These are phyloP conservation scores for Numenius phaeopus DNA, from an alignment of 2,797 vertebrate species.

Conservation along the genomic window DNA sequence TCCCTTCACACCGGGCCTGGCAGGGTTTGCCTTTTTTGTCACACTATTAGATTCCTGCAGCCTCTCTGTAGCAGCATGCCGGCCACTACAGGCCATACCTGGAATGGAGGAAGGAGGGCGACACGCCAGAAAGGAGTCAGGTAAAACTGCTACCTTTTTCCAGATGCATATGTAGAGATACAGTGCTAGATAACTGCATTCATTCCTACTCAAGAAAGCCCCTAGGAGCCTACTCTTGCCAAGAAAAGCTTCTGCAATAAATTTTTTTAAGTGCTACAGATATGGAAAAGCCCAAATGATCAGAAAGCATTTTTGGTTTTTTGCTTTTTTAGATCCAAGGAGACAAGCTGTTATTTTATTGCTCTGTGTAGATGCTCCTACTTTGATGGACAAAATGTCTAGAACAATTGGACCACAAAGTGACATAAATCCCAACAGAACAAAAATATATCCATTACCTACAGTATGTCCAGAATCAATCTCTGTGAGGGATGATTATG, in stretches of 20 bases:
- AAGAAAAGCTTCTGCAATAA: not conserved
- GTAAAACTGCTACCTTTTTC: not conserved
- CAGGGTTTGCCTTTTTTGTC: not conserved
- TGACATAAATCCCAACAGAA: constrained; percentile 69
- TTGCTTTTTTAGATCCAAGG: constrained; percentile 34
- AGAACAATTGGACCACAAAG: constrained; percentile 70
- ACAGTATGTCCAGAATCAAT: constrained; percentile 65
- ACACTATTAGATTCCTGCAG: not conserved
- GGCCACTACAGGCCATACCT: not conserved
- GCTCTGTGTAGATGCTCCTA: constrained; percentile 41
- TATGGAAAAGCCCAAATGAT: constrained; percentile 10
- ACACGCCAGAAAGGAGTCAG: not conserved
- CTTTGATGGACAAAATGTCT: constrained; percentile 69
- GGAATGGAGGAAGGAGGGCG: not conserved
- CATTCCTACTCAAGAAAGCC: not conserved
- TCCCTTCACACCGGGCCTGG: not conserved
- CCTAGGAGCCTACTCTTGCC: not conserved
- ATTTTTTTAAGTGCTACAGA: constrained; percentile 6
- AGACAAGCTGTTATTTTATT: constrained; percentile 58
- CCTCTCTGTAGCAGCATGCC: not conserved
- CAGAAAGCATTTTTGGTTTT: constrained; percentile 32
- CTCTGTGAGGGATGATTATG: constrained; percentile 68
- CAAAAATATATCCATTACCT: constrained; percentile 70
- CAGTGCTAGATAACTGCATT: not conserved
- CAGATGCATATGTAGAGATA: not conserved